Conservation (phyloP, 2,888 invertebrate genomes). For the Acrocyrtus sp. region DNA sequence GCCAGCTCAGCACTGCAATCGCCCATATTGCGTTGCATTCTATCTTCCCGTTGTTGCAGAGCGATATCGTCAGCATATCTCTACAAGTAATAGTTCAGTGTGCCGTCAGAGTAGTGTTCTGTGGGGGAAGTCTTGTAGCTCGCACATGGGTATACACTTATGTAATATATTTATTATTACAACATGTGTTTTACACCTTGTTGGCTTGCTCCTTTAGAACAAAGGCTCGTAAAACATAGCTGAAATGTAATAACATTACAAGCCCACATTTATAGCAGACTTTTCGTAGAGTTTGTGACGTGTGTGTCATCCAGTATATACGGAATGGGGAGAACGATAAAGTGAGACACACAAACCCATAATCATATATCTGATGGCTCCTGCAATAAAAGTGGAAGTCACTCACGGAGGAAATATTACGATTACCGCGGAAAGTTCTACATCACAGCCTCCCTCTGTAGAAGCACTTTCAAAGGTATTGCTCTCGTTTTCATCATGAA, state of each 20-base stretch:
- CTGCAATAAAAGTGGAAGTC: slow-evolving; percentile 42
- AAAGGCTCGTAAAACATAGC: slow-evolving; percentile 17
- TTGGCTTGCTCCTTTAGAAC: slow-evolving; percentile 1
- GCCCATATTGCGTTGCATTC: no score
- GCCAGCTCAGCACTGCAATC: background rate
- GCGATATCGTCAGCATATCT: no score
- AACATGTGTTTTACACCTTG: slow-evolving; percentile 40
- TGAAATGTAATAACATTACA: background rate
- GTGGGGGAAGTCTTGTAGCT: no score
- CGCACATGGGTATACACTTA: no score
- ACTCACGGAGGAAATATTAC: slow-evolving; percentile 39
- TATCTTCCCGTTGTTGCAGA: no score
- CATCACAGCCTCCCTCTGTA: background rate
- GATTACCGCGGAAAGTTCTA: slow-evolving; percentile 21
- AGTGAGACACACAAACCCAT: slow-evolving; percentile 29
- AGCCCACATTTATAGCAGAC: background rate
- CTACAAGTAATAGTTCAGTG: slow-evolving; percentile 4
- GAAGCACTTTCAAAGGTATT: slow-evolving; percentile 22
- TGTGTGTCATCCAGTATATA: background rate
- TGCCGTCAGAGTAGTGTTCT: no score
- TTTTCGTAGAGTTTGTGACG: background rate
- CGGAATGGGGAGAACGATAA: background rate
- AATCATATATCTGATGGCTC: slow-evolving; percentile 44
- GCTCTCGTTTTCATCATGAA: slow-evolving; percentile 41
- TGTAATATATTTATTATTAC: no score